A percentile compares a stretch with the other conserved stretches of the same genome.
Evolutionary conservation across 2,888 invertebrate species (phyloP).

Genomic region (Conchocele bisecta): DNA sequence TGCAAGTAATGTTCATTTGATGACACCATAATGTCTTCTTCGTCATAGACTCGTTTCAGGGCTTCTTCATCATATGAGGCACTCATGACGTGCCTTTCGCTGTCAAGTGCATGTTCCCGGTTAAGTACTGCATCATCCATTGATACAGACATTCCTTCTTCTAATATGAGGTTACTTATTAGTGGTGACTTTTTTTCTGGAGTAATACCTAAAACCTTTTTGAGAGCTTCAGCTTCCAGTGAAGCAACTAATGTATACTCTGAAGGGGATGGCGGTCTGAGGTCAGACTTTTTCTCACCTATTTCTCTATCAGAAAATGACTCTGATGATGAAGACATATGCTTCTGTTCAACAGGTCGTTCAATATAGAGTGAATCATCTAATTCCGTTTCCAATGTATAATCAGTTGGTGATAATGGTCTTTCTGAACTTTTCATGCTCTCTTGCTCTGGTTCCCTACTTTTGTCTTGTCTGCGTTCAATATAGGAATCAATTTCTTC

Average conservation of each 20-base stretch:
- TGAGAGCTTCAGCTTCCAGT: constrained; percentile 75
- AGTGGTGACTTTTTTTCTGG: constrained; percentile 40
- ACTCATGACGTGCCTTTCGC: constrained; percentile 52
- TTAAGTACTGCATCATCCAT: constrained; percentile 55
- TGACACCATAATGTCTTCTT: constrained; percentile 59
- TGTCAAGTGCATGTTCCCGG: constrained; percentile 31
- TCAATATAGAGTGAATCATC: constrained; percentile 63
- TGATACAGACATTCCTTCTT: constrained; percentile 48
- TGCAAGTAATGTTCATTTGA: constrained; percentile 56
- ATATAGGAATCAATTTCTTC: constrained; percentile 36
- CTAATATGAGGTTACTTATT: constrained; percentile 32
- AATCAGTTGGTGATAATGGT: constrained; percentile 77
- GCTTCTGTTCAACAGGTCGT: constrained; percentile 31
- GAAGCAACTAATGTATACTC: constrained; percentile 79
- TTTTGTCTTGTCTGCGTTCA: constrained; percentile 16
- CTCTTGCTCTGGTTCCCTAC: constrained; percentile 39
- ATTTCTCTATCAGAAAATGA: constrained; percentile 37
- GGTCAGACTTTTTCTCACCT: constrained; percentile 56
- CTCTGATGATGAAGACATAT: no score
- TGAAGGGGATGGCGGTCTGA: constrained; percentile 80
- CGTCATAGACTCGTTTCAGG: constrained; percentile 53
- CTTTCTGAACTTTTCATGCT: constrained; percentile 62
- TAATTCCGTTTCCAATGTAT: constrained; percentile 72
- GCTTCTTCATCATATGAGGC: constrained; percentile 61
- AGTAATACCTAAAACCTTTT: constrained; percentile 59